A percentile compares a stretch with the other conserved stretches of the same genome.
phyloP scores from a whole-genome alignment of 2,888 invertebrate genomes.

The Agonopterix subpropinquella region DNA sequence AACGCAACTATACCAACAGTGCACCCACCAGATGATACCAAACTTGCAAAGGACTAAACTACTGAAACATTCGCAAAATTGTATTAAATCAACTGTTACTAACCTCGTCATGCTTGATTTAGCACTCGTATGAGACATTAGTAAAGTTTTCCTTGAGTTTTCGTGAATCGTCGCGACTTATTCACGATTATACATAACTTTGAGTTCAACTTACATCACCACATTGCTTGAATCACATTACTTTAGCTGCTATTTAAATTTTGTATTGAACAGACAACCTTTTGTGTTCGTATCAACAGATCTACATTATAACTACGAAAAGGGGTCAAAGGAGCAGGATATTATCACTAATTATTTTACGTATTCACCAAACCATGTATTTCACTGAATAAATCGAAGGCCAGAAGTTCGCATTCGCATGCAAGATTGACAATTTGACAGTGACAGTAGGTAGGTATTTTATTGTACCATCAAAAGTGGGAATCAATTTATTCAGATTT shows the following conservation, averaged over 20 bases:
- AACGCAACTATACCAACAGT: not conserved
- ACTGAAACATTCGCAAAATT: not conserved
- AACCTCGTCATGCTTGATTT: not conserved
- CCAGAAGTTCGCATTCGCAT: too few relatives aligned
- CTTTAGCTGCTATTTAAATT: too few relatives aligned
- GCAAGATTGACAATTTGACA: too few relatives aligned
- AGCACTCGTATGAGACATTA: not conserved
- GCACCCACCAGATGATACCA: not conserved
- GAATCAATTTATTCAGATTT: too few relatives aligned
- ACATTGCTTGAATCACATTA: not conserved
- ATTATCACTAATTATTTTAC: not conserved
- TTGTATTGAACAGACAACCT: not conserved
- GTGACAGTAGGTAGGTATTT: not conserved
- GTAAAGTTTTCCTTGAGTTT: too few relatives aligned
- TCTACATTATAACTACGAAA: conserved; percentile 5
- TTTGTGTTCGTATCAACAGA: not conserved
- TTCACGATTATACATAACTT: not conserved
- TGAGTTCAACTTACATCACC: conserved; percentile 21
- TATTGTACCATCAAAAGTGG: not conserved
- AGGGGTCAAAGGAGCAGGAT: conserved; percentile 14
- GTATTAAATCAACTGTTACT: not conserved
- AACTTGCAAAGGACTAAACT: not conserved
- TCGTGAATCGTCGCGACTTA: too few relatives aligned
- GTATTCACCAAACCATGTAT: not conserved
- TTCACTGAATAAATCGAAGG: not conserved